Base-by-base conservation (phyloP, 30 jellyfish, hydroid and myxozoan genomes). In the Aurelia sp. region DNA sequence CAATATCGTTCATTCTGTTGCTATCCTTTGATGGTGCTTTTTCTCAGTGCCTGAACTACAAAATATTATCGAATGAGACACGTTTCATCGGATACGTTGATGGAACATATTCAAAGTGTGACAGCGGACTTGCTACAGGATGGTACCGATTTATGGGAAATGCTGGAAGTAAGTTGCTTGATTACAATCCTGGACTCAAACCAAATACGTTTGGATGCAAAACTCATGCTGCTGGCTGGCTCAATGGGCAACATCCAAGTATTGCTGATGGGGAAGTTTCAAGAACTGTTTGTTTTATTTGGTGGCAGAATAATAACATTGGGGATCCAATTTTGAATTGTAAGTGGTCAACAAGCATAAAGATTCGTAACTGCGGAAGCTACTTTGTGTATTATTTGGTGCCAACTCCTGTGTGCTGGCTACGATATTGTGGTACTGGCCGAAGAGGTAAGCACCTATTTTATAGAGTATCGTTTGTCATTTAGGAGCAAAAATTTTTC, bases 81-180 rank as follows among this genome's bases (percentile, higher is more conserved):
- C 53, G 89, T 18, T 85, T 21, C 67, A 85, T 70, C 35, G 40
- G 18, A 18, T 60, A 51, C 31, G 63, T 22, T 63, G 27, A 52
- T 15, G 41, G 79, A 15, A 9, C 81, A 33, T 22, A 60, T 20
- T 58, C 27, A 9, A 67, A 12, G 22, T 67, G 94, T 21, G 94
- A 85, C 75, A 40, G 89, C 24, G 55, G 80, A 4, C 80, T 68
- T 40, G 21, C 53, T 17, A 22, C 78, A 5, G 75, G 82, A 7
- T 88, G 97, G 97, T 88, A 88, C 72, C 73, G 92, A 50, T 88
- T 88, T 81, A 88, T 83, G 53, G 83, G 97, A 41, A 51, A 63
- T 16, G 97, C 97, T 40, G 97, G 97, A 22, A 74, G 73, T 17
- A 57, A 78, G 50, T 44, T 88, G 75, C 92, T 92, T n/a, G 79